A percentile compares a stretch with the other conserved stretches of the same genome.
These are phyloP conservation scores for Drosophila saltans DNA, from an alignment of 1,140 invertebrate genomes.

Conservation along the genomic window DNA sequence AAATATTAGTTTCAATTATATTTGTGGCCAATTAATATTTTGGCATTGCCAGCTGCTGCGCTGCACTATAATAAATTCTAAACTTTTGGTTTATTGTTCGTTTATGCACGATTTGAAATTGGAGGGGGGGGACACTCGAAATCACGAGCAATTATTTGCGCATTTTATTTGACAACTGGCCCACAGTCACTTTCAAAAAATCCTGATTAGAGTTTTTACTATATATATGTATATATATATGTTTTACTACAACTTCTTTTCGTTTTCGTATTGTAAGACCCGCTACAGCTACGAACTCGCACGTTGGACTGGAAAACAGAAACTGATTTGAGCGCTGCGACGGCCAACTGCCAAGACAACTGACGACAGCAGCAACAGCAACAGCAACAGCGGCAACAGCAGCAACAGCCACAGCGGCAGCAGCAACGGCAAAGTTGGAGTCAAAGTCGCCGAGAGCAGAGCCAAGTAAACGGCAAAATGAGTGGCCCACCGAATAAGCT, in stretches of 20 bases:
- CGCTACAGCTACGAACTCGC: constrained; percentile 63
- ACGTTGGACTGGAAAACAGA: constrained; percentile 80
- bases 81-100: neutral
- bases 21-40: constrained; percentile 7
- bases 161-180: constrained; percentile 7
- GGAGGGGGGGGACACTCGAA: neutral
- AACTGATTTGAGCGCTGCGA: constrained; percentile 73
- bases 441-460: constrained; percentile 29
- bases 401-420: constrained; percentile 20
- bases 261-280: constrained; percentile 34
- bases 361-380: constrained; percentile 24
- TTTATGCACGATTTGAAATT: neutral
- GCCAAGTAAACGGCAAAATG: constrained; percentile 34
- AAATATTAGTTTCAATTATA: neutral
- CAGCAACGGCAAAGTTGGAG: constrained; percentile 25
- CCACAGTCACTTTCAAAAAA: constrained; percentile 25
- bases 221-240: no score
- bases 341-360: constrained; percentile 65
- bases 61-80: constrained; percentile 2
- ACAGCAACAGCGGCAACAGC: neutral
- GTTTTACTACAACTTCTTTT: constrained; percentile 25
- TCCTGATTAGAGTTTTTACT: constrained; percentile 7
- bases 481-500: constrained; percentile 32
- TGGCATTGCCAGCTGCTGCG: neutral
- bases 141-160: constrained; percentile 3